phyloP scores from a whole-genome alignment of 2,888 invertebrate genomes.

The Rhopalosiphum nymphaeae region DNA sequence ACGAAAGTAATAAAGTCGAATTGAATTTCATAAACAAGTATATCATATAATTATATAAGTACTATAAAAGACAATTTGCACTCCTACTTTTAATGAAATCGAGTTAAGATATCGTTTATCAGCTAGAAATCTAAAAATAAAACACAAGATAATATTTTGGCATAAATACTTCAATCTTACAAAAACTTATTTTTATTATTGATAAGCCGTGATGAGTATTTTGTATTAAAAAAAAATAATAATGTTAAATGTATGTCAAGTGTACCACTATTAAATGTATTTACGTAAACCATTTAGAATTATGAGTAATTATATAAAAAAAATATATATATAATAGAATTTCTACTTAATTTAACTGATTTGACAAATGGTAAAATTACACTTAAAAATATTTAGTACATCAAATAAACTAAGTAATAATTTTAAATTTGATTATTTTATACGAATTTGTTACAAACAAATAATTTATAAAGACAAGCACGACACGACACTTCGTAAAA shows the following conservation, averaged over 20 bases:
- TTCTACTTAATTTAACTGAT: not conserved
- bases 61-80: not conserved
- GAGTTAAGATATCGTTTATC: too few relatives aligned
- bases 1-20: not conserved
- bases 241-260: not conserved
- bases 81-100: not conserved
- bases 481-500: not conserved
- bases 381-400: too few relatives aligned
- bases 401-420: too few relatives aligned
- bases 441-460: too few relatives aligned
- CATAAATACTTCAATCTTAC: not conserved
- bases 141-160: not conserved
- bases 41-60: not conserved
- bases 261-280: not conserved
- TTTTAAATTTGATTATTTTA: too few relatives aligned
- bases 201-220: not conserved
- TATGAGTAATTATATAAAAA: not conserved
- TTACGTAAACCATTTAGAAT: not conserved
- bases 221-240: not conserved
- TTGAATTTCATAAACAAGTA: not conserved
- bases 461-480: not conserved
- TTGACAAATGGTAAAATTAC: not conserved
- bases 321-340: not conserved
- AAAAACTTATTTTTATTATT: not conserved
- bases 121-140: too few relatives aligned